A percentile compares a stretch with the other conserved stretches of the same genome.
phyloP scores from a whole-genome alignment of 1,140 invertebrate species.

The Procambarus clarkii region DNA sequence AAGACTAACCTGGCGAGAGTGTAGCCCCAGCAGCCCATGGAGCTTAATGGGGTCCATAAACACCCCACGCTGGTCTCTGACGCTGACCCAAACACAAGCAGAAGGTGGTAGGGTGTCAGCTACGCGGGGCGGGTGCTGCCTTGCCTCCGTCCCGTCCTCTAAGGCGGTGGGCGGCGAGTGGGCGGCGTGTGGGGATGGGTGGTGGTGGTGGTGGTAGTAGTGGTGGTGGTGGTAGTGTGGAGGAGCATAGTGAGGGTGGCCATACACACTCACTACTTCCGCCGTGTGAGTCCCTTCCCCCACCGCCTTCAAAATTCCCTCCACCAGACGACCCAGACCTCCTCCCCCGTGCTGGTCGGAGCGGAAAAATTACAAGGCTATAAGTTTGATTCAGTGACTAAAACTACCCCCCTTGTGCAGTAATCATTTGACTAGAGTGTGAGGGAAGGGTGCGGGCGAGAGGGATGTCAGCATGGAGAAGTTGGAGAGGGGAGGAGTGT shows the following conservation, averaged over 20 bases:
- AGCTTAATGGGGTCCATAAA: conserved; percentile 49
- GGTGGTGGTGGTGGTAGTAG: neutral
- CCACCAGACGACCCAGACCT: conserved; percentile 14
- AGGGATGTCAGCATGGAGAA: too few species aligned
- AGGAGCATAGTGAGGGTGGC: neutral
- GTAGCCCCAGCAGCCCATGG: conserved; percentile 25
- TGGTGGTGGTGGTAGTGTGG: neutral
- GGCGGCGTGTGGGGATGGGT: neutral
- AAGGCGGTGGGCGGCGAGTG: neutral
- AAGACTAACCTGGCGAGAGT: conserved; percentile 18
- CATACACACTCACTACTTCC: conserved; percentile 50
- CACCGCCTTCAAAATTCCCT: conserved; percentile 12
- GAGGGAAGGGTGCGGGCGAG: too few species aligned
- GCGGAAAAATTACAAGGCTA: too few species aligned
- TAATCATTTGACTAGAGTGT: too few species aligned
- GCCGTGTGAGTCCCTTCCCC: neutral
- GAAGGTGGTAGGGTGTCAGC: neutral
- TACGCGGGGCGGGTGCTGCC: neutral
- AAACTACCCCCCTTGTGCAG: too few species aligned
- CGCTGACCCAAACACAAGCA: conserved; percentile 49
- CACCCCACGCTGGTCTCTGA: neutral
- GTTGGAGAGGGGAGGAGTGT: too few species aligned
- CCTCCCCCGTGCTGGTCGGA: conserved; percentile 20
- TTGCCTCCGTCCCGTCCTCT: neutral
- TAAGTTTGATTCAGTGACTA: too few species aligned